Evolutionary conservation across 2,113 vertebrate species (phyloP).

Genomic region (Ascaphus truei): DNA sequence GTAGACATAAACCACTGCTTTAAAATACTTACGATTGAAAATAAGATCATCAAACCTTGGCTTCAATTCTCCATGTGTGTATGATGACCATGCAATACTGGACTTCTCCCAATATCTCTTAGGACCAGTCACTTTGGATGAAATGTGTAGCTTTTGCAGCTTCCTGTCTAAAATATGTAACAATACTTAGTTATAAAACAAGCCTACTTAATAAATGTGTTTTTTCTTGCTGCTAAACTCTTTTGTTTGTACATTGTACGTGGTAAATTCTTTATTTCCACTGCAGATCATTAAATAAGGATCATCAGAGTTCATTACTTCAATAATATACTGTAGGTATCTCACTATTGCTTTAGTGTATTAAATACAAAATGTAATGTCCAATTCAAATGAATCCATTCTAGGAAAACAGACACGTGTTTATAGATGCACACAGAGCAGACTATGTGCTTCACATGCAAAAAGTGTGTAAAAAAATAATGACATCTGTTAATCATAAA

Average conservation of each 20-base stretch:
- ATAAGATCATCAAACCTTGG: slow-evolving; percentile 33
- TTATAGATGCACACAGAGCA: background rate
- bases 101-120: slow-evolving; percentile 41
- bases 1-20: background rate
- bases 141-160: slow-evolving; percentile 17
- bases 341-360: background rate
- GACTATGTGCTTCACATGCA: background rate
- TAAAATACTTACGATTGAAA: background rate
- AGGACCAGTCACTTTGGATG: background rate
- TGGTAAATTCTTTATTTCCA: too few species aligned
- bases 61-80: slow-evolving; percentile 34
- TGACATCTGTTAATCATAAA: background rate
- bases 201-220: background rate
- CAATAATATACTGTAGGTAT: too few species aligned
- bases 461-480: background rate
- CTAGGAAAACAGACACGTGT: background rate
- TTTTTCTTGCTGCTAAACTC: background rate
- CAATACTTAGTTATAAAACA: slow-evolving; percentile 23
- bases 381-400: background rate
- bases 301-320: too few species aligned
- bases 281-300: too few species aligned
- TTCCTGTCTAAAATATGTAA: slow-evolving; percentile 7
- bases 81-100: slow-evolving; percentile 35
- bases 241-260: too few species aligned
- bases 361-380: background rate